A percentile compares a stretch with the other conserved stretches of the same genome.
Conservation (phyloP, 1,140 invertebrate genomes). For the Triops cancriformis region DNA sequence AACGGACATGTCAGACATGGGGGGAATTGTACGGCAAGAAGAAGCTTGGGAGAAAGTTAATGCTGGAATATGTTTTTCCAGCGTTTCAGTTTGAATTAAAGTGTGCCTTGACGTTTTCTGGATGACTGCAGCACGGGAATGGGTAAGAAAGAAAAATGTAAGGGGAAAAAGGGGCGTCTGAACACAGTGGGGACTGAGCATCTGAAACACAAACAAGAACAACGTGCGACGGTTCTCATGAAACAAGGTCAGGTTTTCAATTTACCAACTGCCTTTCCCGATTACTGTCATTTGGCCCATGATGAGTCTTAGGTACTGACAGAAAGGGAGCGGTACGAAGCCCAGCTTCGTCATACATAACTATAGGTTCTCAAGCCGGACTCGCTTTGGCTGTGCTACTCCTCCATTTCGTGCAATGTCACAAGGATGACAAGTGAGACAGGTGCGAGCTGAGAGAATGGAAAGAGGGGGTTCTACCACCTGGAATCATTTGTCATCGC, state of each 20-base stretch:
- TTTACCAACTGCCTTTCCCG: not conserved
- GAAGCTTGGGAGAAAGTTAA: not conserved
- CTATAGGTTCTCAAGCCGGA: not conserved
- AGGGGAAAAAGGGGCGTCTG: not conserved
- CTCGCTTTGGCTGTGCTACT: not conserved
- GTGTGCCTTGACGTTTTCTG: not conserved
- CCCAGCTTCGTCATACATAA: not conserved
- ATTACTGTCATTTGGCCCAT: conserved; percentile 13
- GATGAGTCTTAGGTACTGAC: not conserved
- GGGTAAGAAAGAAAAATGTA: not conserved
- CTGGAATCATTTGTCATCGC: conserved; percentile 12
- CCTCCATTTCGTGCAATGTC: not conserved
- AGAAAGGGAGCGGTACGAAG: not conserved
- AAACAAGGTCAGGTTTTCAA: conserved; percentile 8
- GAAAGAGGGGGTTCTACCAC: not conserved
- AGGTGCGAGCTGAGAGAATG: not conserved
- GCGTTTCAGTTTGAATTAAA: not conserved
- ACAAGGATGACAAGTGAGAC: not conserved
- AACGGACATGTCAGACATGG: no score
- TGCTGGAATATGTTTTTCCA: not conserved
- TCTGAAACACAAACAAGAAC: not conserved
- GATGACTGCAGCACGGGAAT: not conserved
- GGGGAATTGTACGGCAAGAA: no score
- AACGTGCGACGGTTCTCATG: not conserved
- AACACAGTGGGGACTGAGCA: not conserved